These are phyloP conservation scores for Mercenaria mercenaria DNA, from an alignment of 1,140 invertebrate genomes.

Conservation along the genomic window DNA sequence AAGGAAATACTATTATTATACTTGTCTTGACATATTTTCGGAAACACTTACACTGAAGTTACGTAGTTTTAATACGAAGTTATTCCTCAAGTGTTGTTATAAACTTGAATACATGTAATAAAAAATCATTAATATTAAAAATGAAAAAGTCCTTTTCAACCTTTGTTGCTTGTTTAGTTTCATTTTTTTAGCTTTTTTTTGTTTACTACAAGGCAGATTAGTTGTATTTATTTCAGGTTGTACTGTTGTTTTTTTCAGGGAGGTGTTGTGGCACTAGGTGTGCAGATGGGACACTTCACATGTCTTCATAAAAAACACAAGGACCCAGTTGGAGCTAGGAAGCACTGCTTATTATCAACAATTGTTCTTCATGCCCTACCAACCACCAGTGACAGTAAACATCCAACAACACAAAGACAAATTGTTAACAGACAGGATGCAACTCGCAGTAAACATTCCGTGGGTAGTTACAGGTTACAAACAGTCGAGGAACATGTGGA, in stretches of 20 bases:
- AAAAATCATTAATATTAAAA: too few relatives aligned
- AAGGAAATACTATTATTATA: too few relatives aligned
- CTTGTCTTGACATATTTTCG: too few relatives aligned
- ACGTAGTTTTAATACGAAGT: too few relatives aligned
- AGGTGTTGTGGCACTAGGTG: slow-evolving; percentile 16
- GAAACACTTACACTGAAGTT: too few relatives aligned
- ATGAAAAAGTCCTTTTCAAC: too few relatives aligned
- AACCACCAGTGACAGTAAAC: not conserved
- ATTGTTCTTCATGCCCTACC: slow-evolving; percentile 17
- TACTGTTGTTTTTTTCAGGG: slow-evolving; percentile 31
- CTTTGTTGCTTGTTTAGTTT: too few relatives aligned
- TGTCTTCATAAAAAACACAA: not conserved
- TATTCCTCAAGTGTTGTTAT: too few relatives aligned
- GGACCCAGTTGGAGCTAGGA: not conserved
- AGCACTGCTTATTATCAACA: not conserved
- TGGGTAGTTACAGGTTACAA: not conserved
- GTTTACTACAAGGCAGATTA: too few relatives aligned
- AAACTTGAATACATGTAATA: too few relatives aligned
- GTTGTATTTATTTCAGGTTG: too few relatives aligned
- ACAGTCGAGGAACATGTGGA: not conserved
- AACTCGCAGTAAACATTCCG: not conserved
- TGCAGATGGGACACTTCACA: slow-evolving; percentile 21
- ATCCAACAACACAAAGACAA: not conserved
- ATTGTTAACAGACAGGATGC: not conserved
- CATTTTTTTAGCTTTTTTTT: too few relatives aligned